phyloP scores from a whole-genome alignment of 2,113 vertebrate species.

The Paracanthobrama guichenoti region DNA sequence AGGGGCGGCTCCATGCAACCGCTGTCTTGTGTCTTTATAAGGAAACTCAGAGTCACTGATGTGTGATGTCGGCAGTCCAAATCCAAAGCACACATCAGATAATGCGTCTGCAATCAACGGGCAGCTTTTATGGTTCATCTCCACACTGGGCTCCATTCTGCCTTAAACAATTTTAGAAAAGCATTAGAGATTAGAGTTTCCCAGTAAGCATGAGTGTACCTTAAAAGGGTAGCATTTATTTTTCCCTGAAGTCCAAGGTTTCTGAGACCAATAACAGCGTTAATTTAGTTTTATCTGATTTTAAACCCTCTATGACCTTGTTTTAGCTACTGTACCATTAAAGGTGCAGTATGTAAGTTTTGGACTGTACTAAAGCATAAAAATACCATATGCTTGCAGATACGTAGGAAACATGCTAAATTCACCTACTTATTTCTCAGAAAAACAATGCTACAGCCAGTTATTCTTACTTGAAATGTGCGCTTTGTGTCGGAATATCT shows the following conservation, averaged over 20 bases:
- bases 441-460: no score
- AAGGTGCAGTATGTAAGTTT: no score
- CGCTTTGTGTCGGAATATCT: no score
- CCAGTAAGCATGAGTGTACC: not conserved
- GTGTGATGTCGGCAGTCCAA: constrained; percentile 13
- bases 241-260: not conserved
- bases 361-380: no score
- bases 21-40: constrained; percentile 44
- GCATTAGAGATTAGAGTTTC: not conserved
- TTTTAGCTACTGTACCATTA: no score
- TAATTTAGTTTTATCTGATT: not conserved
- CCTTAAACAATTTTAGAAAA: not conserved
- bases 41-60: not conserved
- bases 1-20: not conserved
- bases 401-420: no score
- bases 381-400: no score
- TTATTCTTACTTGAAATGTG: no score
- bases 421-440: no score
- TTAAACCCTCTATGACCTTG: not conserved
- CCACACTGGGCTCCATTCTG: not conserved
- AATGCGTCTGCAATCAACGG: constrained; percentile 14
- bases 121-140: constrained; percentile 31
- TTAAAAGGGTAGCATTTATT: constrained; percentile 10
- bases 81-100: constrained; percentile 6
- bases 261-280: not conserved